These are phyloP conservation scores for Mormyrus proboscirostris DNA, from an alignment of 2,797 vertebrate genomes.

Conservation along the genomic window DNA sequence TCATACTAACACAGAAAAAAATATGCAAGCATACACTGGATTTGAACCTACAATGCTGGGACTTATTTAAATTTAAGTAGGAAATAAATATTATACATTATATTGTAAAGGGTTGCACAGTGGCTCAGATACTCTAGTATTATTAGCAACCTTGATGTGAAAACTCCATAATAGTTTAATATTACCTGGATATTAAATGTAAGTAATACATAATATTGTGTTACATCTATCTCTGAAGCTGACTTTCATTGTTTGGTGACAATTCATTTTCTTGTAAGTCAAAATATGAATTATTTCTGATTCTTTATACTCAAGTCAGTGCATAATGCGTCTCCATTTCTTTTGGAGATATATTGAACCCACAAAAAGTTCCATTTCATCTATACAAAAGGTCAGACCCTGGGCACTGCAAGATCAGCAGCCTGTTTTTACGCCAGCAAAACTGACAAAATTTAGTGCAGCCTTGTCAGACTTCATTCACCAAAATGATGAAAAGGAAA, in stretches of 20 bases:
- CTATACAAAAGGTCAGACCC: neutral
- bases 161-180: neutral
- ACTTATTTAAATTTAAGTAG: neutral
- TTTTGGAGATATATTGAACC: neutral
- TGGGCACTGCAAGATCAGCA: neutral
- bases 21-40: neutral
- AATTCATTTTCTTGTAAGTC: neutral
- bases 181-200: neutral
- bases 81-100: neutral
- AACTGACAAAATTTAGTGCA: neutral
- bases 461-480: neutral
- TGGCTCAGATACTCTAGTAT: neutral
- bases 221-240: neutral
- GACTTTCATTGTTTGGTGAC: neutral
- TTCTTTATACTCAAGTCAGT: neutral
- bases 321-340: neutral
- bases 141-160: neutral
- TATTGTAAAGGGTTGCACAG: neutral
- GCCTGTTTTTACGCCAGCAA: neutral
- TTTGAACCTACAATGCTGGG: neutral
- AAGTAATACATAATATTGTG: neutral
- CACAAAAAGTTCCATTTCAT: neutral
- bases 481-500: neutral
- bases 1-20: neutral
- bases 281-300: neutral